Percentiles rank a stretch among this genome's conserved stretches.
These are phyloP conservation scores for Trachelipus rathkii DNA, from an alignment of 1,140 invertebrate genomes.

Conservation along the genomic window DNA sequence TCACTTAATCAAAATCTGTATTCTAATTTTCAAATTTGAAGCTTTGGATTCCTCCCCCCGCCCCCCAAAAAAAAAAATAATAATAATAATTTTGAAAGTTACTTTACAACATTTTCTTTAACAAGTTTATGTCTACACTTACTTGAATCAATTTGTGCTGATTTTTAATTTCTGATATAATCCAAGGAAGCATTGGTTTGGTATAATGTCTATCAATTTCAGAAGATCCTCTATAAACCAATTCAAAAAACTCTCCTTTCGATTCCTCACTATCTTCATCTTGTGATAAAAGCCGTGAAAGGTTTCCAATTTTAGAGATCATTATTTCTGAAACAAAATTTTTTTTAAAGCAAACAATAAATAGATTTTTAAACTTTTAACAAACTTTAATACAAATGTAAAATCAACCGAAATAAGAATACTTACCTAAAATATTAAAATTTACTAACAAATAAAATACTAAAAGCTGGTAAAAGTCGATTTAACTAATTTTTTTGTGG, in stretches of 20 bases:
- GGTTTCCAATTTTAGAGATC: not conserved
- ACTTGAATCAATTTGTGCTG: conserved; percentile 38
- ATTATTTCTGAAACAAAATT: not conserved
- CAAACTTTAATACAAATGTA: too few species aligned
- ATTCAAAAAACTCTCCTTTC: conserved; percentile 24
- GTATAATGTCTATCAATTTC: conserved; percentile 44
- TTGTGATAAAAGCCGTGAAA: not conserved
- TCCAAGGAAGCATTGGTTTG: conserved; percentile 44
- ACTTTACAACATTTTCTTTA: not conserved
- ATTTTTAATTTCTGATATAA: conserved; percentile 44
- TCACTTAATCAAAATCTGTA: not conserved
- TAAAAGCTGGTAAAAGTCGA: too few species aligned
- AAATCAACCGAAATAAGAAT: too few species aligned
- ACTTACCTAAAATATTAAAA: too few species aligned
- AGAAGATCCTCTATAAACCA: conserved; percentile 37
- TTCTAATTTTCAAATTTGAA: not conserved
- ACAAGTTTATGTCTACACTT: not conserved
- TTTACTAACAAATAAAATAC: too few species aligned
- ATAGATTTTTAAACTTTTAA: too few species aligned
- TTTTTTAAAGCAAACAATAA: too few species aligned
- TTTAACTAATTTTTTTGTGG: too few species aligned
- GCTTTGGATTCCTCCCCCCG: not conserved
- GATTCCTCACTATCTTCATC: not conserved
- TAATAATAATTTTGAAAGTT: not conserved
- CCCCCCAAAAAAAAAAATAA: too few species aligned